A percentile compares a stretch with the other conserved stretches of the same genome.
phyloP scores from a whole-genome alignment of 2,113 vertebrate genomes.

The Tympanuchus pallidicinctus region DNA sequence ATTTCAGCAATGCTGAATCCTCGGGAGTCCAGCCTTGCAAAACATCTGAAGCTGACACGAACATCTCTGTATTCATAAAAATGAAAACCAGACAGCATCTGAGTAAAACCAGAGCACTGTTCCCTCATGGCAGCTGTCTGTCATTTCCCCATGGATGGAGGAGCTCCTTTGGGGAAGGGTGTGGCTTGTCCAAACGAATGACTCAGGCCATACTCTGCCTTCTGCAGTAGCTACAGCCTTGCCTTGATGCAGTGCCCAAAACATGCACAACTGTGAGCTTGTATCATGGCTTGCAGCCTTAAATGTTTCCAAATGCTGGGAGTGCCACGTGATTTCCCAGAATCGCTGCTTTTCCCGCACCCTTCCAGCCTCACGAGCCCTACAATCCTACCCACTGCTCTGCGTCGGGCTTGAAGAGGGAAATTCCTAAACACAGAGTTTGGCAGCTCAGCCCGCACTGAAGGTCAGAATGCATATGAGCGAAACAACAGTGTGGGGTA shows the following conservation, averaged over 20 bases:
- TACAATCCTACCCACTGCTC: neutral
- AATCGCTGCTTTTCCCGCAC: neutral
- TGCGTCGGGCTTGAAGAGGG: neutral
- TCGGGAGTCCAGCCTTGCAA: neutral
- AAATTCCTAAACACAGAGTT: neutral
- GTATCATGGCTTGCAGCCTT: neutral
- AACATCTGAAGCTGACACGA: neutral
- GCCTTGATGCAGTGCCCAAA: neutral
- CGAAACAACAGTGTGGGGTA: neutral
- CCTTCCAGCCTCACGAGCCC: neutral
- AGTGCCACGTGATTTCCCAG: neutral
- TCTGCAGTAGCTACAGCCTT: neutral
- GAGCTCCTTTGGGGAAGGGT: neutral
- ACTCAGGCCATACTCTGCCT: neutral
- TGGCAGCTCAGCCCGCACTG: neutral
- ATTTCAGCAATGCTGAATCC: neutral
- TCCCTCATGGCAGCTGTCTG: neutral
- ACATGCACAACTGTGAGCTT: neutral
- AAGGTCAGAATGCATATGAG: neutral
- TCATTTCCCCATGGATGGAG: neutral
- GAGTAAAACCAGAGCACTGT: neutral
- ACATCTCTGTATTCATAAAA: neutral
- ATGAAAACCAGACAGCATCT: neutral
- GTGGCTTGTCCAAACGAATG: neutral
- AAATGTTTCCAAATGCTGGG: neutral